Evolutionary conservation across 2,113 vertebrate species (phyloP), one percentile per base, ranked within the genome.

Genomic region (Pachypanchax playfairii): DNA sequence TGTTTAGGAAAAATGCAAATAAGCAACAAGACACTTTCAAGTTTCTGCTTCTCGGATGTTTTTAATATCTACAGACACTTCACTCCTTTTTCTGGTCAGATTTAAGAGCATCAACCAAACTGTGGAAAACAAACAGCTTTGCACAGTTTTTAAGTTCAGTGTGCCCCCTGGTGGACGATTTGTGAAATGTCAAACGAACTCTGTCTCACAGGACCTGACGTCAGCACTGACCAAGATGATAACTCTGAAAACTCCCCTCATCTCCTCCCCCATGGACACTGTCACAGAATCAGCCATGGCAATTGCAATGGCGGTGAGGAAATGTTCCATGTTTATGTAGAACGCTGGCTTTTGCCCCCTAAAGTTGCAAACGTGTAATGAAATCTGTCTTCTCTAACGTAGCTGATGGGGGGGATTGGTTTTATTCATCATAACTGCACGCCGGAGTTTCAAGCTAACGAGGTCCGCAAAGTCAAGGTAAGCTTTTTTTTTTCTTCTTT

Each of bases 371-470:
- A 47, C 1, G 29, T n/a, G 9, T 29, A 49, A 26, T 12, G 18
- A 51, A 60, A 38, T 4, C 7, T 10, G 3, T 3, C 4, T 15
- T 35, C 0, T 0, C n/a, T 12, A 29, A 50, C 0, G 14, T 10
- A 98, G 95, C 91, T 98, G 35, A 96, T 96, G 94, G 96, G 96
- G 13, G 96, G 96, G 3, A 96, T 98, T 2, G 96, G 96, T 55
- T 94, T 98, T 73, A 96, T 98, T 66, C 96, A 98, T 73, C 95
- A 98, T 80, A 97, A 98, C 86, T 98, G 95, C 79, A 98, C 95
- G 12, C 96, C 96, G 0, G 95, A 98, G 51, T 96, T 97, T 74
- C 96, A 98, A 83, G 95, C 95, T 70, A 95, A 95, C 1, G 95
- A 97, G 67, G 96, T 96, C 39, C 93, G 95, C 54, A 97, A 95